Percentiles rank a stretch among this genome's conserved stretches.
Conservation (phyloP, 1,140 invertebrate genomes). For the Saccostrea cuccullata region DNA sequence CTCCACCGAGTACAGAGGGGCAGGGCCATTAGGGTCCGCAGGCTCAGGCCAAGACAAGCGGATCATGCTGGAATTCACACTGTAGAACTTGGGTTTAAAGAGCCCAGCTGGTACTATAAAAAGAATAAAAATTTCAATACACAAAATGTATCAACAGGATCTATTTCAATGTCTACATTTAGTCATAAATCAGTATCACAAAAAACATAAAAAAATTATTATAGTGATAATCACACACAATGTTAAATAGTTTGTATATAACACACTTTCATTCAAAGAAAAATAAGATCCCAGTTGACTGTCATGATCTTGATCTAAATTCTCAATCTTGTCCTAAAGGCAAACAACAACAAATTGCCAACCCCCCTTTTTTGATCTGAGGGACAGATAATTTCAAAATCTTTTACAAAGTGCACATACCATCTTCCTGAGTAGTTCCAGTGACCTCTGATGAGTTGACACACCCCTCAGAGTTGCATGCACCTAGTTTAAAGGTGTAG, state of each 20-base stretch:
- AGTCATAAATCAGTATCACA: too few species aligned
- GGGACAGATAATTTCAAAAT: background rate
- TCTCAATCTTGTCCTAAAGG: too few species aligned
- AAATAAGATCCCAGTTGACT: too few species aligned
- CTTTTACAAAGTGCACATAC: slow-evolving; percentile 55
- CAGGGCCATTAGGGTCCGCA: slow-evolving; percentile 72
- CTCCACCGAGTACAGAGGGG: slow-evolving; percentile 71
- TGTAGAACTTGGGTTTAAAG: slow-evolving; percentile 64
- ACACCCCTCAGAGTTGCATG: slow-evolving; percentile 76
- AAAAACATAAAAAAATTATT: too few species aligned
- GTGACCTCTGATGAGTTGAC: slow-evolving; percentile 71
- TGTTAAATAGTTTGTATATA: too few species aligned
- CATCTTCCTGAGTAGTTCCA: slow-evolving; percentile 68
- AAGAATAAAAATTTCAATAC: too few species aligned
- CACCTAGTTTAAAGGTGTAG: slow-evolving; percentile 70
- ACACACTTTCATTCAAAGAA: too few species aligned
- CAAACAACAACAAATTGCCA: too few species aligned
- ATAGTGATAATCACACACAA: too few species aligned
- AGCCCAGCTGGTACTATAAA: slow-evolving; percentile 71
- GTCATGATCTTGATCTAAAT: too few species aligned
- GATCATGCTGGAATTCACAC: slow-evolving; percentile 74
- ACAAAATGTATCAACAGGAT: too few species aligned
- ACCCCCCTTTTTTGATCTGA: background rate
- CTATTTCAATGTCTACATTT: too few species aligned
- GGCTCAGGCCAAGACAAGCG: slow-evolving; percentile 70